A percentile compares a stretch with the other conserved stretches of the same genome.
phyloP scores from a whole-genome alignment of 2,888 invertebrate genomes.

The Pogonocherus hispidulus region DNA sequence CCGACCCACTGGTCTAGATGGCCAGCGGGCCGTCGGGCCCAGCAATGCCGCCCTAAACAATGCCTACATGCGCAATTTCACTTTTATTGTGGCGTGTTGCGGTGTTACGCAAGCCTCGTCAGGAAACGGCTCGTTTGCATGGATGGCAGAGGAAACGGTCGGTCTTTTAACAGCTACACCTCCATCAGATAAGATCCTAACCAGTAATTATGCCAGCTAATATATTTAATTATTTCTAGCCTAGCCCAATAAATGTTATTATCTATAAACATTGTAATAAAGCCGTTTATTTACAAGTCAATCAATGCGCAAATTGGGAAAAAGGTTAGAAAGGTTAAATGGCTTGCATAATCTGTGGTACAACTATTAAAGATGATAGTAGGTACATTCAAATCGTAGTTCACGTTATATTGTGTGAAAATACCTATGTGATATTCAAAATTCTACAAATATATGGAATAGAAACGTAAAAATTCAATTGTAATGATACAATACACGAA shows the following conservation, averaged over 20 bases:
- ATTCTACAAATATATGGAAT: too few species aligned
- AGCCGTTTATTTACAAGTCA: background rate
- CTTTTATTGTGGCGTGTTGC: constrained; percentile 61
- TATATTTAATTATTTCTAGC: constrained; percentile 3
- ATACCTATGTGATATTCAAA: too few species aligned
- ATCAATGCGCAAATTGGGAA: background rate
- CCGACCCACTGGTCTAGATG: constrained; percentile 67
- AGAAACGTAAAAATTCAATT: too few species aligned
- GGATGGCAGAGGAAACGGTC: constrained; percentile 42
- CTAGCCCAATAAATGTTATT: background rate
- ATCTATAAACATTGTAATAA: background rate
- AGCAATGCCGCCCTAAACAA: constrained; percentile 50
- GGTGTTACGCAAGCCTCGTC: constrained; percentile 38
- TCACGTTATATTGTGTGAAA: too few species aligned
- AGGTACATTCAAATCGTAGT: too few species aligned
- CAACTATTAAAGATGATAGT: too few species aligned
- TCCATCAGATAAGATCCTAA: constrained; percentile 24
- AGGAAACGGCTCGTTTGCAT: constrained; percentile 49
- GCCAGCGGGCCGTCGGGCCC: constrained; percentile 58
- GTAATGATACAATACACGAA: too few species aligned
- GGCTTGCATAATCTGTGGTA: too few species aligned
- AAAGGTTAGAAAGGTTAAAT: background rate
- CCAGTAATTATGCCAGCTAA: constrained; percentile 8
- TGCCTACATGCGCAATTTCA: constrained; percentile 60
- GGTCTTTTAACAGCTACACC: constrained; percentile 32